phyloP scores from a whole-genome alignment of 1,140 invertebrate genomes.

The Neodiprion pinetum region DNA sequence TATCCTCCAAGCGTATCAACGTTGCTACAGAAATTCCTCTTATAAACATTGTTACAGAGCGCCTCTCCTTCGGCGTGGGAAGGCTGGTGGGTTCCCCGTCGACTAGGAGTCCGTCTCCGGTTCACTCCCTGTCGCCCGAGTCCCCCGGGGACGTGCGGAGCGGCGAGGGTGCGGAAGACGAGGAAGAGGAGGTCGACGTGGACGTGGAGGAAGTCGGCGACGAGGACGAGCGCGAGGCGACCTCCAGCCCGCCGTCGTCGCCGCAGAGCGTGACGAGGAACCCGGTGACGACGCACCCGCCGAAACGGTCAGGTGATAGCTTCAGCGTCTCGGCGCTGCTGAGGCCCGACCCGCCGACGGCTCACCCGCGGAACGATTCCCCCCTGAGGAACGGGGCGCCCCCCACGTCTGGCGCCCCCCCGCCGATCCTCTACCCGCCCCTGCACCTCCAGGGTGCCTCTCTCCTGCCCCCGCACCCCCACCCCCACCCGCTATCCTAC shows the following conservation, averaged over 20 bases:
- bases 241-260: constrained; percentile 52
- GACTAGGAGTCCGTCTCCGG: constrained; percentile 56
- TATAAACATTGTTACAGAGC: constrained; percentile 39
- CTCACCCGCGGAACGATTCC: constrained; percentile 62
- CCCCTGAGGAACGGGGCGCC: constrained; percentile 32
- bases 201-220: constrained; percentile 59
- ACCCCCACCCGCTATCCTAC: constrained; percentile 53
- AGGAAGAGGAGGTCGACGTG: constrained; percentile 46
- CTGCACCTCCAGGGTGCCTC: constrained; percentile 49
- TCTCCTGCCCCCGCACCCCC: constrained; percentile 52
- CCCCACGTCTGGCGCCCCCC: constrained; percentile 40
- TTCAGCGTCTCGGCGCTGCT: constrained; percentile 81
- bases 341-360: constrained; percentile 74
- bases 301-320: constrained; percentile 73
- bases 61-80: constrained; percentile 58
- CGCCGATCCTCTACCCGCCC: constrained; percentile 68
- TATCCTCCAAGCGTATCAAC: no score
- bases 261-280: constrained; percentile 31
- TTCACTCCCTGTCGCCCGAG: constrained; percentile 49
- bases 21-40: no score
- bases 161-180: constrained; percentile 54
- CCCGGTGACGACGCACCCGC: constrained; percentile 51
- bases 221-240: constrained; percentile 55
- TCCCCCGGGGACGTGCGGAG: constrained; percentile 54
- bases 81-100: constrained; percentile 56